phyloP scores from a whole-genome alignment of 53 echinoderm and acorn worm species.

The Stichopus horrens region DNA sequence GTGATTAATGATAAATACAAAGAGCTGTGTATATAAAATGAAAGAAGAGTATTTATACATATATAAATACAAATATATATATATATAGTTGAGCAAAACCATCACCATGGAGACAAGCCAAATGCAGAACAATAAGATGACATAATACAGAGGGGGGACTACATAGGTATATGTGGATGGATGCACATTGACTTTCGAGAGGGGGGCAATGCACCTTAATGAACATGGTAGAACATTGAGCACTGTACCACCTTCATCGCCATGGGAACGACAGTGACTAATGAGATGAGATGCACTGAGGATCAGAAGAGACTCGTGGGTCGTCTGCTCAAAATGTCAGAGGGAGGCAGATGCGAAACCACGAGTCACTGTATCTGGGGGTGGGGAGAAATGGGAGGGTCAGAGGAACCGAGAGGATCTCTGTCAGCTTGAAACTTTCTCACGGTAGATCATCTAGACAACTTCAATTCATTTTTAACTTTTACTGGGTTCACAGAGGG shows the following conservation, averaged over 20 bases:
- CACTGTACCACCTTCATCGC: constrained; percentile 20
- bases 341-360: no score
- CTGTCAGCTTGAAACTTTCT: no score
- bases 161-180: not conserved
- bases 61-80: not conserved
- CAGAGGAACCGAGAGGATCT: no score
- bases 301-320: not conserved
- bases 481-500: no score
- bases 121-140: constrained; percentile 9
- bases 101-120: constrained; percentile 22
- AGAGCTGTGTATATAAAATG: not conserved
- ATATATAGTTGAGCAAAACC: constrained; percentile 20
- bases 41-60: not conserved
- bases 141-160: not conserved
- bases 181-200: not conserved
- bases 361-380: no score
- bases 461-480: no score
- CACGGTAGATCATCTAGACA: no score
- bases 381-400: no score
- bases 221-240: not conserved
- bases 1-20: not conserved
- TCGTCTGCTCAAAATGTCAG: no score
- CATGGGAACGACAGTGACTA: constrained; percentile 5
- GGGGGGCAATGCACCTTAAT: not conserved
- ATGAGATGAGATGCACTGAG: not conserved